Conservation (phyloP, 2,113 vertebrate species). For the Upupa epops region DNA sequence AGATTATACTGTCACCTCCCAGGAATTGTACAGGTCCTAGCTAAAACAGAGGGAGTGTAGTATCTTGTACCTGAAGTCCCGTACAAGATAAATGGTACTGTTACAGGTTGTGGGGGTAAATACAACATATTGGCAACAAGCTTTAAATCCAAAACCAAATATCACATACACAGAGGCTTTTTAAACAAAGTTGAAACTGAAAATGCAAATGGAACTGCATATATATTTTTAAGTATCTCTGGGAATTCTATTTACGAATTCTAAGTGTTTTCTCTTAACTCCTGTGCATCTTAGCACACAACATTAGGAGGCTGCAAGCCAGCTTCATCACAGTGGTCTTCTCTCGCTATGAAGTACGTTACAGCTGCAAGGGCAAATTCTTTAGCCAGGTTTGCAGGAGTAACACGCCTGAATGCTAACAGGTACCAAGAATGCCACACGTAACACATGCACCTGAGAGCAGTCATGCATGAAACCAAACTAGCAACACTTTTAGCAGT, state of each 20-base stretch:
- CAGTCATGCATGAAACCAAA: neutral
- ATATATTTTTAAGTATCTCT: neutral
- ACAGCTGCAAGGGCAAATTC: neutral
- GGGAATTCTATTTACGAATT: neutral
- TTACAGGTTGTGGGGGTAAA: neutral
- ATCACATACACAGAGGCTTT: neutral
- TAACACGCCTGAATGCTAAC: neutral
- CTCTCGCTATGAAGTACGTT: neutral
- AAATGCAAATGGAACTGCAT: rapidly evolving
- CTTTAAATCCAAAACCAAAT: neutral
- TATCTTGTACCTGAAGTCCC: neutral
- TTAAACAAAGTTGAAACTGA: neutral
- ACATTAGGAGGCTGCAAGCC: neutral
- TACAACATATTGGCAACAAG: rapidly evolving
- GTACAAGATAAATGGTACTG: neutral
- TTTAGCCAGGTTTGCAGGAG: neutral
- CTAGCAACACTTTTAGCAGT: neutral
- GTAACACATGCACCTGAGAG: neutral
- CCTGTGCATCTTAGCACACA: neutral
- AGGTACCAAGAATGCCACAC: neutral
- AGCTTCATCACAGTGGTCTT: rapidly evolving
- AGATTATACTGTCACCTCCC: neutral
- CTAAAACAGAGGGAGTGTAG: neutral
- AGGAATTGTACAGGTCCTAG: neutral
- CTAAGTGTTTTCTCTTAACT: neutral